Base-by-base conservation (phyloP, 2,888 invertebrate genomes). In the Athetis lepigone region DNA sequence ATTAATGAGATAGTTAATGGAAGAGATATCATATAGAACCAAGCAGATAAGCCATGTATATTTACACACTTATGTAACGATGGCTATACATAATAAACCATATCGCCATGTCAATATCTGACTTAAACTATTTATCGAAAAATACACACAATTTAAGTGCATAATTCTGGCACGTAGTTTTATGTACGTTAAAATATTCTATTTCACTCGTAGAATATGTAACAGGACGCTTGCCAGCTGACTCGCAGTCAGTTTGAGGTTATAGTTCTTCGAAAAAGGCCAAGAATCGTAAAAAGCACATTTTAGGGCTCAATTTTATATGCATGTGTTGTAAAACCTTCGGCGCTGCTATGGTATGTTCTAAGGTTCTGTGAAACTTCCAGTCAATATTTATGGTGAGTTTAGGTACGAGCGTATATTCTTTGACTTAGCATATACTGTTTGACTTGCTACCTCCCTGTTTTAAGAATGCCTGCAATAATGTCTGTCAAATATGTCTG, bases 151-250 rank as follows among this genome's bases (percentile, higher is more conserved):
- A 19, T 39, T 42, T 36, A 39, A 40, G 42, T 36, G 43, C 43
- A 69, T 43, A 29, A 51, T 54, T 58, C 40, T 45, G 58, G 47
- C 69, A 66, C 61, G 39, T 62, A 21, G 42, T 59, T 65, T 25
- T 39, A 62, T 21, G 13, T 19, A n/a, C 23, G 45, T 42, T 63
- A 58, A 64, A 63, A 61, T 61, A 75, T 70, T 59, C 52, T 43
- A 47, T 64, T 39, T 76, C 56, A 55, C 45, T 68, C 50, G 63
- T 70, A 57, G 75, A 63, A 71, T 70, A 58, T 70, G 54, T 50
- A 75, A 72, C 40, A 70, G 57, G 64, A 51, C 75, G 57, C 46
- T 58, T 70, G 75, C 71, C 70, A 75, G 75, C 75, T 72, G 75
- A 64, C 71, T 72, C 71, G 43, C 67, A 39, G 52, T 49, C 51